Base-by-base conservation (phyloP, 2,797 vertebrate species). In the Streptopelia turtur region DNA sequence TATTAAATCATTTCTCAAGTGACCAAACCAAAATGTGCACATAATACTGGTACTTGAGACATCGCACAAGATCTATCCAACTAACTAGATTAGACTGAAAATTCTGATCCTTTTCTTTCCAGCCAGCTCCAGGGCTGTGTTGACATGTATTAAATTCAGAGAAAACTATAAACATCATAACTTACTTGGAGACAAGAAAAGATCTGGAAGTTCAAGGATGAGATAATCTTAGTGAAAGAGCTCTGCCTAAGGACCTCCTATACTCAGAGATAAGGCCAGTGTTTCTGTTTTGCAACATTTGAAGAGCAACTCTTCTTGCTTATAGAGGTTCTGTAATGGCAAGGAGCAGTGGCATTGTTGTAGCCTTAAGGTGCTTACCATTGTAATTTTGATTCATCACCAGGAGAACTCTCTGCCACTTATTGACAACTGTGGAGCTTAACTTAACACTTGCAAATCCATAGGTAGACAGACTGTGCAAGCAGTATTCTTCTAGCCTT, bases 381-480 rank as follows among this genome's bases (percentile, higher is more conserved):
- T 53, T 68, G 57, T 78, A 63, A 64, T 92, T 89, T 83, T 87
- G 71, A 91, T 92, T 82, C 68, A 24, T 49, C 5, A 3, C 71
- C 75, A 75, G 33, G 21, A 84, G 63, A 89, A 84, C 45, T 88
- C 61, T 69, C 59, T 86, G 47, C 85, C 66, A 33, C 24, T 92
- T 90, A 65, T 23, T 93, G 80, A 72, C 66, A 84, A 23, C 52
- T 37, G 25, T 52, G 56, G n/a, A 72, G 55, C 82, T 94, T 93
- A 92, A 75, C 66, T 92, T 70, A 63, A 71, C 30, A 10, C 63
- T 84, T 87, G 75, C 59, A 90, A 94, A 92, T 93, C 70, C 74
- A 35, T 56, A 89, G 86, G 59, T 89, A 71, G 52, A 35, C 56
- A 93, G 74, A 45, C 66, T 82, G 28, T 84, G 66, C 37, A 89